These are phyloP conservation scores for Stichodactyla helianthus DNA, from an alignment of 64 coral and sea anemone genomes.

Conservation along the genomic window DNA sequence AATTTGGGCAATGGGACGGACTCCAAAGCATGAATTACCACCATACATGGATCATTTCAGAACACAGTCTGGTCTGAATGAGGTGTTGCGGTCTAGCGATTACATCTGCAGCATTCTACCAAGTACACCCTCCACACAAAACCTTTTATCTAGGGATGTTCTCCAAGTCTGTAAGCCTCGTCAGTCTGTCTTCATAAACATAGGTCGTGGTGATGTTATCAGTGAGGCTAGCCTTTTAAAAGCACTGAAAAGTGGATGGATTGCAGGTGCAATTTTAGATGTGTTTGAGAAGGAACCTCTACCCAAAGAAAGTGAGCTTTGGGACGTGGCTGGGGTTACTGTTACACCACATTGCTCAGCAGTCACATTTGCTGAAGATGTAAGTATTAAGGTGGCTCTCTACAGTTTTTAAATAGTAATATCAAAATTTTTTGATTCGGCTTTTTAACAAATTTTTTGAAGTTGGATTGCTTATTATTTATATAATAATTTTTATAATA, in stretches of 20 bases:
- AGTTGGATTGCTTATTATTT: no score
- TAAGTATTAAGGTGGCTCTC: conserved; percentile 15
- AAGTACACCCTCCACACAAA: conserved; percentile 60
- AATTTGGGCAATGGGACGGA: conserved; percentile 62
- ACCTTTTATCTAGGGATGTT: conserved; percentile 71
- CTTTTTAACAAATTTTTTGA: no score
- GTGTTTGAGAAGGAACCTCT: conserved; percentile 84
- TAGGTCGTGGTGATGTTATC: conserved; percentile 86
- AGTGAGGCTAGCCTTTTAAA: conserved; percentile 61
- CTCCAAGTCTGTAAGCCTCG: conserved; percentile 55
- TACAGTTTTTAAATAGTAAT: no score
- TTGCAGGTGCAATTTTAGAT: conserved; percentile 88
- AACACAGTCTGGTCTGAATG: conserved; percentile 30
- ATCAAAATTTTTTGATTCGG: no score
- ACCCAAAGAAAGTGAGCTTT: conserved; percentile 65
- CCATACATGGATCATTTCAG: conserved; percentile 59
- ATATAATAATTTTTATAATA: no score
- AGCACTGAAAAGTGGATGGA: conserved; percentile 73
- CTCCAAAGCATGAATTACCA: conserved; percentile 12
- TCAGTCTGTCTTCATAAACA: conserved; percentile 58
- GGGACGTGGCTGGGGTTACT: conserved; percentile 66
- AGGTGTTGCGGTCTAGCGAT: conserved; percentile 80
- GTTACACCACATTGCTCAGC: conserved; percentile 72
- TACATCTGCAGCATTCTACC: conserved; percentile 88
- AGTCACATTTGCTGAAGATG: conserved; percentile 45